A percentile compares a stretch with the other conserved stretches of the same genome.
Evolutionary conservation across 2,888 invertebrate species (phyloP).

Genomic region (Tipula confusa): DNA sequence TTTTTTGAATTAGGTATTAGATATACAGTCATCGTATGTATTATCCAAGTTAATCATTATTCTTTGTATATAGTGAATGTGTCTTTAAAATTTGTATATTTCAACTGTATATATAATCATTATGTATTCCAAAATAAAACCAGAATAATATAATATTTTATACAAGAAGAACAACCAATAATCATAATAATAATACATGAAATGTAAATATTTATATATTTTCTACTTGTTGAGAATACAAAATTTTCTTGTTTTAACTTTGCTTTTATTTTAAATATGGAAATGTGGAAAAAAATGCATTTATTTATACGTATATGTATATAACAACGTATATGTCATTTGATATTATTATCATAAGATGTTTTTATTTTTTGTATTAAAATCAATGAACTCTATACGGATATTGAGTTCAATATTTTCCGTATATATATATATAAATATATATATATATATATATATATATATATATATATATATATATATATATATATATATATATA

Average conservation of each 20-base stretch:
- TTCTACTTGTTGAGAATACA: background rate
- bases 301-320: background rate
- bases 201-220: constrained; percentile 25
- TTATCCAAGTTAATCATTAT: no score
- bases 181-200: constrained; percentile 15
- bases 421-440: background rate
- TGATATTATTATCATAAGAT: constrained; percentile 9
- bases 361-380: background rate
- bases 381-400: constrained; percentile 4
- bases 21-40: background rate
- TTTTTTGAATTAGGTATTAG: background rate
- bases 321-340: constrained; percentile 25
- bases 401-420: background rate
- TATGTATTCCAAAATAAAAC: background rate
- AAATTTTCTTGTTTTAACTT: background rate
- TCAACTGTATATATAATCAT: background rate
- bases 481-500: no score
- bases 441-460: background rate
- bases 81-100: background rate
- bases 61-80: background rate
- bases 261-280: background rate
- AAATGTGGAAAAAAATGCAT: constrained; percentile 14
- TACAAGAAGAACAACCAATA: constrained; percentile 20
- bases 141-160: background rate
- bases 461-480: no score